A percentile compares a stretch with the other conserved stretches of the same genome.
Evolutionary conservation across 1,140 invertebrate genomes (phyloP).

Genomic region (Goniozus legneri): DNA sequence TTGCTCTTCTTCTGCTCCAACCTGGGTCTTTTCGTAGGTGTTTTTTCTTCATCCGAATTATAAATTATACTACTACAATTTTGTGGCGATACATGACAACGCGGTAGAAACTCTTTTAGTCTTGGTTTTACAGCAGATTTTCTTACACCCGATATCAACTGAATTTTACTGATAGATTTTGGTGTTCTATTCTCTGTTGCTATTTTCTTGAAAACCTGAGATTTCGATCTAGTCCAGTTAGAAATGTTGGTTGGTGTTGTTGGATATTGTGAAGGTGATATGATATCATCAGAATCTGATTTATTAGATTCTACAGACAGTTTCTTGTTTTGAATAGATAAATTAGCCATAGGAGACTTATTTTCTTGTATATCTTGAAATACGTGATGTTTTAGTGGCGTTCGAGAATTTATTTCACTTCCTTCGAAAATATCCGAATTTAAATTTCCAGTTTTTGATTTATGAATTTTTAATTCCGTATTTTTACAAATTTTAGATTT

Average conservation of each 20-base stretch:
- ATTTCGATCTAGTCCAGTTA: constrained; percentile 22
- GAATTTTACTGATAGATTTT: too few species aligned
- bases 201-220: too few species aligned
- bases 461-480: too few species aligned
- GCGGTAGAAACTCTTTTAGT: constrained; percentile 11
- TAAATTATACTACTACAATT: constrained; percentile 20
- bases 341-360: constrained; percentile 25
- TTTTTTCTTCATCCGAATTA: constrained; percentile 31
- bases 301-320: constrained; percentile 28
- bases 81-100: too few species aligned
- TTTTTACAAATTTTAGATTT: constrained; percentile 12
- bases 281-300: constrained; percentile 38
- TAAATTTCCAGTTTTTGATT: too few species aligned
- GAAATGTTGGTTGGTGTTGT: too few species aligned
- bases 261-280: constrained; percentile 21
- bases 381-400: constrained; percentile 1
- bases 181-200: too few species aligned
- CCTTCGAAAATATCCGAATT: too few species aligned
- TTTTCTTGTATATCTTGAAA: constrained; percentile 8
- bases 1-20: too few species aligned
- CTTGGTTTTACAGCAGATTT: constrained; percentile 6
- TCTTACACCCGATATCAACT: too few species aligned
- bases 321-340: constrained; percentile 18
- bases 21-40: too few species aligned
- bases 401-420: too few species aligned